Evolutionary conservation across 2,113 vertebrate genomes (phyloP), one percentile per base, ranked within the genome.

Genomic region (Parus major): DNA sequence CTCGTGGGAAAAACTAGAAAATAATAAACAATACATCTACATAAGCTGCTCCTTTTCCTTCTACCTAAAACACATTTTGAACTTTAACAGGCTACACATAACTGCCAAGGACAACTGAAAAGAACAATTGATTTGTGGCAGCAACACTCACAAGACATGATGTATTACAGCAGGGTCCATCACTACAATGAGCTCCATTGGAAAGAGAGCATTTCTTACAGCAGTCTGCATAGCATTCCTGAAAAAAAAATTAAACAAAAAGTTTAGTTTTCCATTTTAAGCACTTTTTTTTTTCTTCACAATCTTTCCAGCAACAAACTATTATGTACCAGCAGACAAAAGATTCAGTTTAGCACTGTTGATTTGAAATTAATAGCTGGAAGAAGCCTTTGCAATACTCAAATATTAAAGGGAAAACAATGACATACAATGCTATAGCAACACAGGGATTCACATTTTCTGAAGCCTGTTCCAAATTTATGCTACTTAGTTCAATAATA

Each of bases 131-230:
- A 42, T 35, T 56, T 1, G 24, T 29, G 44, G 20, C 52, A 92
- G 59, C 35, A 63, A 55, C 66, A 98, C 98, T 97, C 98, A 99
- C 99, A 95, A 99, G 98, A 95, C 99, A 99, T 9, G 98, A 97
- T 5, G 60, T 98, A 73, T 99, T 99, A 95, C 99, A 99, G 98
- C 99, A 99, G 17, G 99, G 99, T 35, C 99, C 99, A 5, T 99
- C 98, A 5, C 99, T 99, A 96, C 99, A 99, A 39, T 99, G 99
- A 19, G 99, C 99, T 66, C 99, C 99, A 2, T 99, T 99, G 86
- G 99, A 99, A 24, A 99, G 98, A 47, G 99, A 99, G 65, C 99
- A 99, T 87, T 99, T 99, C 97, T 99, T 99, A 96, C 99, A 99
- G 95, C 99, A 99, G 53, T 99, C 97, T 72, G 98, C 98, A 44